Percentiles rank a stretch among this genome's conserved stretches.
Evolutionary conservation across 1,140 invertebrate genomes (phyloP).

Genomic region (Mercenaria mercenaria): DNA sequence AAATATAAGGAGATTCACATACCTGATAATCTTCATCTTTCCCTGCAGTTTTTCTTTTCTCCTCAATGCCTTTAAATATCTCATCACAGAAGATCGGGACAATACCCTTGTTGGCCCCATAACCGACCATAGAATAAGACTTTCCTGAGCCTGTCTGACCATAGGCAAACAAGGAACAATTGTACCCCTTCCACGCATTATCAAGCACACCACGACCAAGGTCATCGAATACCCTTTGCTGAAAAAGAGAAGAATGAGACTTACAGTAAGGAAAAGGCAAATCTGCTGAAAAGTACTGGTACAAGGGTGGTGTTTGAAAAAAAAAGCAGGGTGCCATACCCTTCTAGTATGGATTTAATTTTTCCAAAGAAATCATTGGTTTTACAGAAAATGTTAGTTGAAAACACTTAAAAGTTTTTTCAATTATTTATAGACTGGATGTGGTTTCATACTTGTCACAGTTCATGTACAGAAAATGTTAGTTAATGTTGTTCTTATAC

Average conservation of each 20-base stretch:
- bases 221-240: slow-evolving; percentile 88
- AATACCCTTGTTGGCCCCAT: slow-evolving; percentile 90
- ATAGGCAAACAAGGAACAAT: slow-evolving; percentile 89
- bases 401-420: no score
- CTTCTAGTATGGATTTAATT: no score
- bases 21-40: slow-evolving; percentile 85
- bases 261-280: neutral
- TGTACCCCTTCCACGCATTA: slow-evolving; percentile 90
- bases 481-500: no score
- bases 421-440: no score
- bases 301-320: no score
- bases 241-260: slow-evolving; percentile 64
- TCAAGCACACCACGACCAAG: slow-evolving; percentile 88
- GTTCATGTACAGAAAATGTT: no score
- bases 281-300: no score
- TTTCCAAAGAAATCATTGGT: no score
- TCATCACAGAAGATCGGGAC: slow-evolving; percentile 95
- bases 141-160: slow-evolving; percentile 90
- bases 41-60: slow-evolving; percentile 75
- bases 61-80: slow-evolving; percentile 89
- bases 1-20: no score
- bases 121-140: slow-evolving; percentile 90
- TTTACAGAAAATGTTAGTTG: no score
- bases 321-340: no score
- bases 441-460: no score